Conservation (phyloP, 2,113 vertebrate species). For the Emberiza fucata region DNA sequence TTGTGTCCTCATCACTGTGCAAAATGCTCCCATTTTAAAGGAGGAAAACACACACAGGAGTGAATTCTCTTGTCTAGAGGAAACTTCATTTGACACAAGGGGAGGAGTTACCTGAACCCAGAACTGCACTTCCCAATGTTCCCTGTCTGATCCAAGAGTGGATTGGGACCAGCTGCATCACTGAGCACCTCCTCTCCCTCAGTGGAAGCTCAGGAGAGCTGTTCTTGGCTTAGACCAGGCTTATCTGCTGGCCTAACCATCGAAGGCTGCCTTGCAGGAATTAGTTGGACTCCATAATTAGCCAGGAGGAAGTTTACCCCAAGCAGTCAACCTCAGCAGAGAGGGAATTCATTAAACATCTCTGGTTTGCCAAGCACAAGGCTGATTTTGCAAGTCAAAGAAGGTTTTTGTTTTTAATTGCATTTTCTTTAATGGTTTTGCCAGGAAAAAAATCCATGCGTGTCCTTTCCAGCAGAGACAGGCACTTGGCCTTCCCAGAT, state of each 20-base stretch:
- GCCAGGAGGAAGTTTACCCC: background rate
- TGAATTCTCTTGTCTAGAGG: background rate
- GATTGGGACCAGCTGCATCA: background rate
- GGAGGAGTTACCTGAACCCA: background rate
- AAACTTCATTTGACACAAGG: background rate
- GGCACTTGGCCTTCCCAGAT: background rate
- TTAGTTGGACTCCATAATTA: background rate
- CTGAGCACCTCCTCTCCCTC: background rate
- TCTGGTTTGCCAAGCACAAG: background rate
- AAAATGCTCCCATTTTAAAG: background rate
- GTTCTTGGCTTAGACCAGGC: background rate
- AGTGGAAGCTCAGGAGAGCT: background rate
- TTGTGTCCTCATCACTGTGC: background rate
- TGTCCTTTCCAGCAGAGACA: background rate
- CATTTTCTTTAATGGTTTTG: conserved; percentile 15
- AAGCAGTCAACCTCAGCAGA: background rate
- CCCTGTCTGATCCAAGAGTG: background rate
- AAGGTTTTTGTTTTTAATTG: background rate
- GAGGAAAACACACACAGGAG: accelerated
- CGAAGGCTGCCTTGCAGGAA: background rate
- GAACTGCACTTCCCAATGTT: background rate
- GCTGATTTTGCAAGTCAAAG: conserved; percentile 13
- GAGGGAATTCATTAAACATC: conserved; percentile 33
- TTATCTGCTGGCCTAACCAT: background rate
- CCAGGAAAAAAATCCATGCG: background rate